Conservation (phyloP, 1,140 invertebrate species). For the Papilio polytes region DNA sequence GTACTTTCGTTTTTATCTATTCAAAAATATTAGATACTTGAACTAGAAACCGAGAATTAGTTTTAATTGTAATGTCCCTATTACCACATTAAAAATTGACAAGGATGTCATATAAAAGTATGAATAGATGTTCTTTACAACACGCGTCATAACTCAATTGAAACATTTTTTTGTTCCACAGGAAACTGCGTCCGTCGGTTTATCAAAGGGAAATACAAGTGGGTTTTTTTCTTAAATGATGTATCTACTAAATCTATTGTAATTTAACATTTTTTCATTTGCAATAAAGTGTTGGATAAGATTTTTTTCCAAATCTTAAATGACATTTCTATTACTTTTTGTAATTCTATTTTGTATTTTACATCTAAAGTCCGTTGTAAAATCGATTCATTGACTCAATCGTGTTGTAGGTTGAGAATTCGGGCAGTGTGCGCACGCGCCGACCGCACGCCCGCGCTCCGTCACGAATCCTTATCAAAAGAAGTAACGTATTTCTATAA, state of each 20-base stretch:
- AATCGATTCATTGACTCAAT: slow-evolving; percentile 21
- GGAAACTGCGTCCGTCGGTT: background rate
- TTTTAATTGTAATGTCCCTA: background rate
- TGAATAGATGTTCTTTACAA: background rate
- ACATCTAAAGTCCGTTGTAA: background rate
- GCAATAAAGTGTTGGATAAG: no score
- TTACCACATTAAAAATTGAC: background rate
- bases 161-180: background rate
- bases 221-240: background rate
- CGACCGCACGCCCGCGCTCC: background rate
- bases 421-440: slow-evolving; percentile 20
- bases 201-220: background rate
- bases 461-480: background rate
- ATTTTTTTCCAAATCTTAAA: no score
- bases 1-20: no score
- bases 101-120: background rate
- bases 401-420: slow-evolving; percentile 21
- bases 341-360: background rate
- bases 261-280: no score
- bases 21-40: background rate
- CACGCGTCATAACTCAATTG: background rate
- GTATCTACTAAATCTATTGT: background rate
- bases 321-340: no score
- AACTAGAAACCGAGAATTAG: background rate
- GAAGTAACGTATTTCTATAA: background rate